Conservation (phyloP, 2,797 vertebrate species). For the Spatula versicolor region DNA sequence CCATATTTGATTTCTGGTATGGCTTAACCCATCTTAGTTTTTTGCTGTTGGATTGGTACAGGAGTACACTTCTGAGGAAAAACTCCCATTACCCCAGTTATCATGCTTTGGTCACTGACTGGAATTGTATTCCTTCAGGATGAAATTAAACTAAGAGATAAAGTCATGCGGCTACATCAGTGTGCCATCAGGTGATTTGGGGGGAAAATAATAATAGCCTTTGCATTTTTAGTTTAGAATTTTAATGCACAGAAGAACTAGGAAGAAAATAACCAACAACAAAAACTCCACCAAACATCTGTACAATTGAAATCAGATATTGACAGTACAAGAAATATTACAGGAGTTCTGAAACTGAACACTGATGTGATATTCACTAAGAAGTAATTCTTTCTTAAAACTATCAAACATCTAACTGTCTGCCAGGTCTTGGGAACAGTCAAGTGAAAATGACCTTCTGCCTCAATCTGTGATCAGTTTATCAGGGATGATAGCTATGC, state of each 20-base stretch:
- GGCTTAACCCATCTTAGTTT: neutral
- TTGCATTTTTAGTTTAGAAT: neutral
- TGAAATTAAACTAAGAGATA: neutral
- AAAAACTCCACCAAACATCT: neutral
- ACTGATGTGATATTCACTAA: neutral
- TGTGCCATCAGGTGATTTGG: fast-evolving
- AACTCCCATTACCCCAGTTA: neutral
- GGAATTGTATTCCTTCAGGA: neutral
- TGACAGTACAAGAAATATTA: neutral
- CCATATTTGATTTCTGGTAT: neutral
- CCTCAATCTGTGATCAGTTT: neutral
- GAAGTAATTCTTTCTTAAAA: neutral
- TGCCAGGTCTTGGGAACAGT: neutral
- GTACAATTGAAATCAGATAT: fast-evolving
- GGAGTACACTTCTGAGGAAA: neutral
- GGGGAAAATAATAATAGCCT: neutral
- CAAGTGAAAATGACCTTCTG: neutral
- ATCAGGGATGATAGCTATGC: neutral
- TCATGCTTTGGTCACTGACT: neutral
- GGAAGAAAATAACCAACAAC: neutral
- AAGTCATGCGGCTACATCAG: neutral
- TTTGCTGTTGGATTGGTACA: neutral
- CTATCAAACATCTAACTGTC: neutral
- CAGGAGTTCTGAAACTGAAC: neutral
- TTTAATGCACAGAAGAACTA: neutral